Conservation (phyloP, 1,140 invertebrate species). For the Brachionus angularis region DNA sequence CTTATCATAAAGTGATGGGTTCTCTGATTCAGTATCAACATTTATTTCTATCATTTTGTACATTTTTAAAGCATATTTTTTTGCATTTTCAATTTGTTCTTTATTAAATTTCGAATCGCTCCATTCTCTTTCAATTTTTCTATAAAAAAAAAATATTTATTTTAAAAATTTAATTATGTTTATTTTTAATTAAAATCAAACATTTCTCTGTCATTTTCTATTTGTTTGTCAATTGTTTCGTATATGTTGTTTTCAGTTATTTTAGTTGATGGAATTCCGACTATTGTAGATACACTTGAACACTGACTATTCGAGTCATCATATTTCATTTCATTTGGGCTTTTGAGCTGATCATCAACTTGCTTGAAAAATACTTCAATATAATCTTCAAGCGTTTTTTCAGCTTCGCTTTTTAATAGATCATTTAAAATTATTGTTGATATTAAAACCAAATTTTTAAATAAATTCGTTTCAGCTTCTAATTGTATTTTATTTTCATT, state of each 20-base stretch:
- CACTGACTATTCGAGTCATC: slow-evolving; percentile 13
- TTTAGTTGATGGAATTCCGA: slow-evolving; percentile 3
- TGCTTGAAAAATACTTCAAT: slow-evolving; percentile 20
- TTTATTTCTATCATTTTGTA: slow-evolving; percentile 29
- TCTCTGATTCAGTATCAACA: slow-evolving; percentile 21
- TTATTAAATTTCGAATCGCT: background rate
- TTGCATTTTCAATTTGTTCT: background rate
- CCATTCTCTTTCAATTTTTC: background rate
- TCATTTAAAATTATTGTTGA: slow-evolving; percentile 27
- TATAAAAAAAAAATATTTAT: background rate
- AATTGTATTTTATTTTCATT: background rate
- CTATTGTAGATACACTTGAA: slow-evolving; percentile 27
- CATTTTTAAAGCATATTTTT: background rate
- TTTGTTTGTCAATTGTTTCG: background rate
- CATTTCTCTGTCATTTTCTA: slow-evolving; percentile 1
- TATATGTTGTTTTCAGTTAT: background rate
- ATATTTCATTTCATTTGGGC: background rate
- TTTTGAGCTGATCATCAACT: background rate
- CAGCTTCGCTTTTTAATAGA: background rate
- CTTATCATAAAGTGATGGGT: slow-evolving; percentile 7
- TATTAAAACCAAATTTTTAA: slow-evolving; percentile 6
- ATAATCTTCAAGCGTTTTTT: slow-evolving; percentile 22
- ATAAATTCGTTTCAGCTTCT: slow-evolving; percentile 1
- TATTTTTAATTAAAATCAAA: background rate
- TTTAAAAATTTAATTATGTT: background rate